Evolutionary conservation across 2,113 vertebrate species (phyloP), one percentile per base, ranked within the genome.

Genomic region (Cepphus grylle): DNA sequence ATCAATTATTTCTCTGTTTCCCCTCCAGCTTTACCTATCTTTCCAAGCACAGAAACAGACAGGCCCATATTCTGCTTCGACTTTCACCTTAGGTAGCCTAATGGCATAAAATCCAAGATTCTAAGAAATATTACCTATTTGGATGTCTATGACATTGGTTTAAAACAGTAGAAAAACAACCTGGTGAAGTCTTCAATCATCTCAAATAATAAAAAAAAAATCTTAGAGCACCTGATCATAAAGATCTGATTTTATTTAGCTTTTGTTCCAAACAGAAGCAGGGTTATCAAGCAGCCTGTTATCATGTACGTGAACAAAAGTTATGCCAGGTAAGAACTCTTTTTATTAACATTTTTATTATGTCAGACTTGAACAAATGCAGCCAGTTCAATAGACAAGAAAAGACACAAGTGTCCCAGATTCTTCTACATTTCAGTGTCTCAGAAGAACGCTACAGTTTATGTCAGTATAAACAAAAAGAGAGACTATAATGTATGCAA

Each of bases 311-410:
- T 81, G 69, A 88, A 88, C 10, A 81, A 40, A 74, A 91, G 43
- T 45, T 3, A 94, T 79, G 89, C 63, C 79, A 84, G 56, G 47
- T 32, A 84, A 92, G 69, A 94, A 84, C 50, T 63, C 42, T 88
- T 93, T 94, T 90, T 67, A 65, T 81, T 86, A 79, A 74, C 13
- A 42, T 59, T 84, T 88, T 84, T 83, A 83, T 90, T 69, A 84
- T 67, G 81, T 94, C 72, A 78, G 52, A 63, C 83, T 90, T 73
- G 47, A 95, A 88, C 16, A 96, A 93, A 78, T 40, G 69, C 29
- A 92, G 61, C 32, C 52, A 69, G 72, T 93, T 94, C 82, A 94
- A 93, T 4, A 93, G 86, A 81, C 11, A 63, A 2, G 8, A 62
- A 81, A 90, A 78, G 74, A 26, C 20, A 70, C 14, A 66, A 81